phyloP scores from a whole-genome alignment of 2,113 vertebrate species.

The Phyllopteryx taeniolatus region DNA sequence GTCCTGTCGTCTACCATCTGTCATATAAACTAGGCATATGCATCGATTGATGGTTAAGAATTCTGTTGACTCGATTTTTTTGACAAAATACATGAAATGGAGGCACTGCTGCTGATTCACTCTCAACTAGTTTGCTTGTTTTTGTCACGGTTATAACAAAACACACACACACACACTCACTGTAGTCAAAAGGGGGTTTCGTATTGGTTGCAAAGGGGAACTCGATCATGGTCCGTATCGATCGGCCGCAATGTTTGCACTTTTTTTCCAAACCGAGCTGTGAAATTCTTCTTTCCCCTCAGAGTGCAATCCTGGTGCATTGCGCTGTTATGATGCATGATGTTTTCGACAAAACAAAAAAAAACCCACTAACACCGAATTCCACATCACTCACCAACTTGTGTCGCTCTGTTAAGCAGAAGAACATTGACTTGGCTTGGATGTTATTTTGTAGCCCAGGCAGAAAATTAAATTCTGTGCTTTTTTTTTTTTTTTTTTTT shows the following conservation, averaged over 20 bases:
- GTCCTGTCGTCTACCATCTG: too few species aligned
- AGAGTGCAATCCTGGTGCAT: not conserved
- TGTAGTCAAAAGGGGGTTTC: not conserved
- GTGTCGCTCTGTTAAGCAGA: constrained; percentile 18
- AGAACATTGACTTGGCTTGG: constrained; percentile 24
- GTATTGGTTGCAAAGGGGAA: not conserved
- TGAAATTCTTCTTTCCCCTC: not conserved
- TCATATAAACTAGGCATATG: too few species aligned
- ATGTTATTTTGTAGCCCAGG: constrained; percentile 19
- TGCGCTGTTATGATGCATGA: not conserved
- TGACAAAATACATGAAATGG: too few species aligned
- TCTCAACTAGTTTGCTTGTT: not conserved
- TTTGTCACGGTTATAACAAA: not conserved
- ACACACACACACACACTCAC: not conserved
- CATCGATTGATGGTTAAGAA: too few species aligned
- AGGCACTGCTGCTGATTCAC: not conserved
- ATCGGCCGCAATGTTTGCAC: not conserved
- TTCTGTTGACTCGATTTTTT: too few species aligned
- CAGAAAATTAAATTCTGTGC: constrained; percentile 15
- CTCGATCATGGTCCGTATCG: not conserved
- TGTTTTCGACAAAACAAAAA: constrained; percentile 12
- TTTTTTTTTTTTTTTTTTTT: constrained; percentile 14
- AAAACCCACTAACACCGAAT: not conserved
- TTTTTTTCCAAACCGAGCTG: not conserved
- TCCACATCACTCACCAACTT: constrained; percentile 2